Percentiles rank a stretch among this genome's conserved stretches.
Evolutionary conservation across 2,797 vertebrate species (phyloP).

Genomic region (Takifugu ocellatus): DNA sequence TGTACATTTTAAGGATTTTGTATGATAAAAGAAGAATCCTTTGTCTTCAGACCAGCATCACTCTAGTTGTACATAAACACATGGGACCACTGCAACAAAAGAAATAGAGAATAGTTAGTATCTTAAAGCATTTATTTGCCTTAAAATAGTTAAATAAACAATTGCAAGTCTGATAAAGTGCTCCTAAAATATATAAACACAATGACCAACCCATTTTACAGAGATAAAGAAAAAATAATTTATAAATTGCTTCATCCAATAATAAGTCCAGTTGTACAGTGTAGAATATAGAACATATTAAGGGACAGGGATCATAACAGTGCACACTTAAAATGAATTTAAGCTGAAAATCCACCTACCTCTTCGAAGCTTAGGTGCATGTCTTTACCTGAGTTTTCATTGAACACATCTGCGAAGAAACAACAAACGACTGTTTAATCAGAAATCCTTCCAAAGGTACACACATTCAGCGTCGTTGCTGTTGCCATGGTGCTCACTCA

Average conservation of each 20-base stretch:
- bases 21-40: neutral
- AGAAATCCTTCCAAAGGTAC: neutral
- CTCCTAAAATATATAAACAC: neutral
- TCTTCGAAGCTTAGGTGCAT: neutral
- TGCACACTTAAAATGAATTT: neutral
- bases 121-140: neutral
- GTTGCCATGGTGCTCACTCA: constrained; percentile 21
- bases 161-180: neutral
- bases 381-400: neutral
- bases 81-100: constrained; percentile 26
- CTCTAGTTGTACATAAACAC: constrained; percentile 29
- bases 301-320: neutral
- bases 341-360: neutral
- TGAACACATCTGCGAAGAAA: neutral
- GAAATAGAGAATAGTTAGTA: neutral
- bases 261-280: neutral
- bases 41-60: neutral
- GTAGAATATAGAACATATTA: neutral
- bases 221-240: neutral
- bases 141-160: neutral
- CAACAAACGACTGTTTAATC: neutral
- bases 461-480: neutral
- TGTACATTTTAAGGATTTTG: neutral
- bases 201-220: too few relatives aligned
- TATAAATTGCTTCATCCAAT: neutral